Percentiles rank a stretch among this genome's conserved stretches.
Conservation (phyloP, 1,140 invertebrate genomes). For the Plectrocnemia conspersa region DNA sequence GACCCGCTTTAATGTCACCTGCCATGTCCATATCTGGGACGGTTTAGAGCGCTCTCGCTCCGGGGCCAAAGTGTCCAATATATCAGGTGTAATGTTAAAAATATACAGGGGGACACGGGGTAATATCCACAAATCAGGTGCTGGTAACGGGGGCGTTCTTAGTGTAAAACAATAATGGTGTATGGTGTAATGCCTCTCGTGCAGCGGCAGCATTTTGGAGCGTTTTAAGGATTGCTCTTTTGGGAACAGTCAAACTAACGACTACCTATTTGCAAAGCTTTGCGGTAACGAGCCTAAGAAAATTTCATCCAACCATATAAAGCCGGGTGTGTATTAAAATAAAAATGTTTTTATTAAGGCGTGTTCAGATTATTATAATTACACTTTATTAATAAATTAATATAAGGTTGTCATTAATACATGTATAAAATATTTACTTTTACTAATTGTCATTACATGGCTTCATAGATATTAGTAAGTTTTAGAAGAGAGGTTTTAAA, state of each 20-base stretch:
- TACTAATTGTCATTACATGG: too few relatives aligned
- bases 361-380: too few relatives aligned
- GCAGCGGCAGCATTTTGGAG: constrained; percentile 5
- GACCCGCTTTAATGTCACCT: background rate
- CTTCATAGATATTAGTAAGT: too few relatives aligned
- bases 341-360: too few relatives aligned
- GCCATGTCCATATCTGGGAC: constrained; percentile 2
- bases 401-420: too few relatives aligned
- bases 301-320: too few relatives aligned
- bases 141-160: constrained; percentile 9
- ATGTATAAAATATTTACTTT: too few relatives aligned
- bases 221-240: constrained; percentile 20
- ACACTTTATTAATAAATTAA: too few relatives aligned
- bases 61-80: constrained; percentile 20
- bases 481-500: too few relatives aligned
- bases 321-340: too few relatives aligned
- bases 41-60: background rate
- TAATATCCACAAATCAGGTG: constrained; percentile 28
- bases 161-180: constrained; percentile 19
- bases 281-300: constrained; percentile 10
- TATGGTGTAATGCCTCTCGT: background rate
- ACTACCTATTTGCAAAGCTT: constrained; percentile 4
- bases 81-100: constrained; percentile 27
- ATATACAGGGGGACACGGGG: constrained; percentile 18
- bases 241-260: constrained; percentile 18